Conservation (phyloP, 2,888 invertebrate genomes). For the Scaptomyza parva region DNA sequence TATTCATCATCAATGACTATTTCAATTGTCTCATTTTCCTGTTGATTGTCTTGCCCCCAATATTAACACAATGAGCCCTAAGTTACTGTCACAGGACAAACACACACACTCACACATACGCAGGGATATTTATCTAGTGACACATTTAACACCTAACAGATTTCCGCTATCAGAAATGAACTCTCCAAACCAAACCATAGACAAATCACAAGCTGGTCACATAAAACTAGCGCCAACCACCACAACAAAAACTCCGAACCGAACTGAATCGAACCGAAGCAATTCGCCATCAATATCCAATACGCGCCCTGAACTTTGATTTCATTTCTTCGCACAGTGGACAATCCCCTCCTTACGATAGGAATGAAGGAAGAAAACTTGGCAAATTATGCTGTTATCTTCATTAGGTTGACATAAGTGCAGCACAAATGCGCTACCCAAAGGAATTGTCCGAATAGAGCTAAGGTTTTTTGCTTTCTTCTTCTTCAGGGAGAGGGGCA, state of each 20-base stretch:
- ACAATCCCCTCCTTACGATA: conserved; percentile 9
- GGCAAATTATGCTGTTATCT: conserved; percentile 80
- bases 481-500: neutral
- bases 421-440: conserved; percentile 77
- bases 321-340: conserved; percentile 34
- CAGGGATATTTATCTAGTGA: conserved; percentile 20
- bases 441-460: conserved; percentile 59
- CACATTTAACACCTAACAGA: conserved; percentile 76
- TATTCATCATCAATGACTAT: conserved; percentile 12
- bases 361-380: conserved; percentile 37
- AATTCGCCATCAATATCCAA: conserved; percentile 65
- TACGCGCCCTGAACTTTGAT: conserved; percentile 71
- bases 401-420: conserved; percentile 80
- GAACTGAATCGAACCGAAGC: neutral
- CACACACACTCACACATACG: conserved; percentile 6
- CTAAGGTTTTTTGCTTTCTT: neutral
- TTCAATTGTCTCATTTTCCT: conserved; percentile 58
- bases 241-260: conserved; percentile 1
- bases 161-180: conserved; percentile 61
- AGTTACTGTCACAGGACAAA: conserved; percentile 8
- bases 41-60: conserved; percentile 27
- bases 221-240: conserved; percentile 51
- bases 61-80: conserved; percentile 45
- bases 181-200: conserved; percentile 28
- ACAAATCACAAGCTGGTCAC: conserved; percentile 65